A percentile compares a stretch with the other conserved stretches of the same genome.
Evolutionary conservation across 2,888 invertebrate species (phyloP).

Genomic region (Ypsolopha scabrella): DNA sequence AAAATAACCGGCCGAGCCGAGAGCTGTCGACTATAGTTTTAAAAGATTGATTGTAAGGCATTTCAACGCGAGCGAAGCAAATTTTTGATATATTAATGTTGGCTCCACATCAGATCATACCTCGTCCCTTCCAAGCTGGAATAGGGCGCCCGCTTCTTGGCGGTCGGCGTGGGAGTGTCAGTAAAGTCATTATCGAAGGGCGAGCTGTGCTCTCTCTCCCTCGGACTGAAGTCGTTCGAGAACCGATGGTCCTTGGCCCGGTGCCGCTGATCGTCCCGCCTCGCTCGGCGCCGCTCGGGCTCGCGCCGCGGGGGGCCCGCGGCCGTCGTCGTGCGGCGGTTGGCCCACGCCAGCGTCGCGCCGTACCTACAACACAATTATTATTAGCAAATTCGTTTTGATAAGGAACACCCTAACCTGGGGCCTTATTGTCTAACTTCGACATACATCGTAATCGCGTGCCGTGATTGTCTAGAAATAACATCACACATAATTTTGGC

Average conservation of each 20-base stretch:
- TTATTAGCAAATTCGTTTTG: neutral
- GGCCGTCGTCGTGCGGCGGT: constrained; percentile 26
- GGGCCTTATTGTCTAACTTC: too few relatives aligned
- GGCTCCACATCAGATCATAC: constrained; percentile 25
- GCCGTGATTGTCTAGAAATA: too few relatives aligned
- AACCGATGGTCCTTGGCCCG: constrained; percentile 40
- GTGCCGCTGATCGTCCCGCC: constrained; percentile 21
- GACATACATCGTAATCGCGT: too few relatives aligned
- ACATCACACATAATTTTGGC: too few relatives aligned
- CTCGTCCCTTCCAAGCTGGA: constrained; percentile 51
- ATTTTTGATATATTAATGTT: too few relatives aligned
- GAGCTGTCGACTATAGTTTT: too few relatives aligned
- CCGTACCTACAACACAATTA: constrained; percentile 34
- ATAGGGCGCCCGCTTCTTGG: constrained; percentile 48
- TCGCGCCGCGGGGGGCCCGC: constrained; percentile 20
- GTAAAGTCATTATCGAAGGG: constrained; percentile 74
- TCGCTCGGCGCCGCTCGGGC: constrained; percentile 28
- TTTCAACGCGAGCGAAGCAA: too few relatives aligned
- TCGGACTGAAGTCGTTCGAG: constrained; percentile 74
- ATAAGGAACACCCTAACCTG: too few relatives aligned
- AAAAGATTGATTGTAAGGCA: too few relatives aligned
- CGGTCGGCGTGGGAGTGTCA: constrained; percentile 42
- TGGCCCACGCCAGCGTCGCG: constrained; percentile 47
- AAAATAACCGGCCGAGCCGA: too few relatives aligned
- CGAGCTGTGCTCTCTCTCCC: constrained; percentile 58